Evolutionary conservation across 2,113 vertebrate species (phyloP).

Genomic region (Erpornis zantholeuca): DNA sequence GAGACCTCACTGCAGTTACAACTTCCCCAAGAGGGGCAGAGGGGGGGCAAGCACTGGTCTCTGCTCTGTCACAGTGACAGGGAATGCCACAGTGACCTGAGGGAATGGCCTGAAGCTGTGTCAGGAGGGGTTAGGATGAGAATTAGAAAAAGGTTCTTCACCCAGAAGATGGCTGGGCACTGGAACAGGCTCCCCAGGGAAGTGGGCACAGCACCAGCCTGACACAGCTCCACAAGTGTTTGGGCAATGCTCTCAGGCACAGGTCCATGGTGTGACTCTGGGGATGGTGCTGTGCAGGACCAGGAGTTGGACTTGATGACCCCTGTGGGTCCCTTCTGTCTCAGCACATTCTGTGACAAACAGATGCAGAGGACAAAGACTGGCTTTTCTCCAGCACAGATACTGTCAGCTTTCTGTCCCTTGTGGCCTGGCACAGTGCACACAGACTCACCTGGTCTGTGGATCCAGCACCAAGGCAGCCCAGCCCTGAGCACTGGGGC

Average conservation of each 20-base stretch:
- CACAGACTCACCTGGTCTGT: too few species aligned
- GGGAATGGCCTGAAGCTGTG: neutral
- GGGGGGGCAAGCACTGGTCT: neutral
- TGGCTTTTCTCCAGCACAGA: too few species aligned
- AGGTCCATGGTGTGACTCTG: too few species aligned
- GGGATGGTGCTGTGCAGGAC: too few species aligned
- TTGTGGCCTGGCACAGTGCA: too few species aligned
- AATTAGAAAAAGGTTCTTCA: neutral
- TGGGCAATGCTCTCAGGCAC: neutral
- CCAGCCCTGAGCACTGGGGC: neutral
- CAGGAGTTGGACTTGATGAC: too few species aligned
- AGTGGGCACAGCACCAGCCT: neutral
- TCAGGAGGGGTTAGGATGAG: neutral
- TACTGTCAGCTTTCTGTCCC: too few species aligned
- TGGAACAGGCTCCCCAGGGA: neutral
- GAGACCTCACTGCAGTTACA: neutral
- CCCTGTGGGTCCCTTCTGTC: too few species aligned
- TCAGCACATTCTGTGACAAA: too few species aligned
- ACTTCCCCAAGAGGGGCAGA: accelerated
- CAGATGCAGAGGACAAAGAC: too few species aligned
- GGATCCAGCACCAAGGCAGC: neutral
- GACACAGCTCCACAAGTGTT: neutral
- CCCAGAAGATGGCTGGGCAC: neutral
- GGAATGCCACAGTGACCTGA: too few species aligned
- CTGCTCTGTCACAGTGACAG: neutral